phyloP scores from a whole-genome alignment of 1,140 invertebrate genomes.

The Drosophila ercepeae region DNA sequence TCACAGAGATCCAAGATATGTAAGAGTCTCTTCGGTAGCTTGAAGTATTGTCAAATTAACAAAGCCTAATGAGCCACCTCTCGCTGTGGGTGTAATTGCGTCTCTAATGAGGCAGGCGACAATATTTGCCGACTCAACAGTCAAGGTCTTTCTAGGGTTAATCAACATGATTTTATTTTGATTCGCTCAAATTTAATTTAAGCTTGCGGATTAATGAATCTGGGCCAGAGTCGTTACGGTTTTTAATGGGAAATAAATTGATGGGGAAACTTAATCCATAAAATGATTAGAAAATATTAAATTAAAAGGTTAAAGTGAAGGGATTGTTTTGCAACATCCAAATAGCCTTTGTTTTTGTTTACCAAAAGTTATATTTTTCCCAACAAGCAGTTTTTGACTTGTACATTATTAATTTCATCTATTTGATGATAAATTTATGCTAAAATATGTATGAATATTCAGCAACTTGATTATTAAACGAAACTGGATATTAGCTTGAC shows the following conservation, averaged over 20 bases:
- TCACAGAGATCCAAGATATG: constrained; percentile 1
- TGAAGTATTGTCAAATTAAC: constrained; percentile 68
- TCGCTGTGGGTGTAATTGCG: constrained; percentile 42
- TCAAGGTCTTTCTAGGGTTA: constrained; percentile 34
- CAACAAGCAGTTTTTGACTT: background rate
- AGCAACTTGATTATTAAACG: background rate
- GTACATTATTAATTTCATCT: background rate
- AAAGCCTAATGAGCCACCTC: constrained; percentile 55
- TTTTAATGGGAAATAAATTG: constrained; percentile 35
- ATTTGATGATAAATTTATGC: background rate
- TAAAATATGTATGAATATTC: background rate
- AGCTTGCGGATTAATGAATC: constrained; percentile 16
- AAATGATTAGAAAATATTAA: constrained; percentile 13
- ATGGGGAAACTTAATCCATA: constrained; percentile 16
- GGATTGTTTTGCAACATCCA: background rate
- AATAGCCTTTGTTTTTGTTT: too few species aligned
- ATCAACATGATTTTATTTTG: constrained; percentile 7
- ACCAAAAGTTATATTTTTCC: background rate
- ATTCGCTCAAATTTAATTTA: constrained; percentile 8
- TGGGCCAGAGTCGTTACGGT: constrained; percentile 30
- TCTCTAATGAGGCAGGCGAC: constrained; percentile 41
- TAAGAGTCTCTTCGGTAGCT: constrained; percentile 30
- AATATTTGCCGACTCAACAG: constrained; percentile 19
- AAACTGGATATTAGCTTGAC: background rate
- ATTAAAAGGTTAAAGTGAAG: constrained; percentile 19